Evolutionary conservation across 2,888 invertebrate species (phyloP), one percentile per base, ranked within the genome.

Genomic region (Synergus gifuensis): DNA sequence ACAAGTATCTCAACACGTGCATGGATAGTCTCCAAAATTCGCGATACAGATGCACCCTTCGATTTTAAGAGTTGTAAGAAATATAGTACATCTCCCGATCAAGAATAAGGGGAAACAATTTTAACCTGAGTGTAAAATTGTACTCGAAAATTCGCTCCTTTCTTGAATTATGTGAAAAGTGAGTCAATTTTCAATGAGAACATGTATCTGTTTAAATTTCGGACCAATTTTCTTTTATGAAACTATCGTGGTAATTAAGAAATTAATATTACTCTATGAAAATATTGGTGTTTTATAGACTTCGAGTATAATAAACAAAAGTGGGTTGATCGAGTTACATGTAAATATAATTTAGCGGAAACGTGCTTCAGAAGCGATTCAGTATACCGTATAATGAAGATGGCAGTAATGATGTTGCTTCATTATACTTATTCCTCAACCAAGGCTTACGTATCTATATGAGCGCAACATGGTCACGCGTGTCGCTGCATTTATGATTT

Each of bases 301-400:
- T 54, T n/a, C 2, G 8, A 18, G 11, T 60, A 1, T 60, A 40
- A 73, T 36, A 4, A 28, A 28, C 4, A 28, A 11, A 46, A 3
- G 2, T 28, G 0, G 16, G 22, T 9, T 22, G 36, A 49, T 49
- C 28, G 0, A 36, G 67, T 22, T 67, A 62, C 4, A 62, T 62
- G 28, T 62, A 46, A 44, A 67, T 46, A 44, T 49, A 69, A 22
- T 46, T 28, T 49, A 7, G 7, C 16, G 49, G 28, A 49, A 73
- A 73, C 54, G 54, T 73, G 73, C 49, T 40, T 5, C 12, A 18
- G 49, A 73, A 54, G 36, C 11, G 36, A 73, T 54, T 16, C 22
- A 18, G 18, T 67, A 80, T 83, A 81, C 84, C 82, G 83, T 76
- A 83, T 83, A 85, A 87, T 87, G 85, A 86, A 87, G 82, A 83